These are phyloP conservation scores for Mechanitis messenoides DNA, from an alignment of 2,888 invertebrate genomes.

Conservation along the genomic window DNA sequence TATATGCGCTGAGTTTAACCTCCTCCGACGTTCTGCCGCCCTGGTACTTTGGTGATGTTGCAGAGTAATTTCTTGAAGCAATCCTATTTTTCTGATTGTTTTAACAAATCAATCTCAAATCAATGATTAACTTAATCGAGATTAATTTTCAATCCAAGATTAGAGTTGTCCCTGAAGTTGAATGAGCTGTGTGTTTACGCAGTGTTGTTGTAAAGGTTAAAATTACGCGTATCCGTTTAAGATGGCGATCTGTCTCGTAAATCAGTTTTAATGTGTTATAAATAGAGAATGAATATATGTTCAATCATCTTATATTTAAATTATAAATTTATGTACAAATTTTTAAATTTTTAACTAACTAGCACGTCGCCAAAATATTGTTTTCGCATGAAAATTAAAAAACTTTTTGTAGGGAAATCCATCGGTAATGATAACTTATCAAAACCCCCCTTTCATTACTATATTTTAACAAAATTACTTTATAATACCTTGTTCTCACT, in stretches of 20 bases:
- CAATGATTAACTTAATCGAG: no score
- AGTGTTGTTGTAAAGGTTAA: slow-evolving; percentile 40
- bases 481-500: no score
- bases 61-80: slow-evolving; percentile 25
- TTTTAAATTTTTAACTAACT: no score
- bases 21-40: slow-evolving; percentile 57
- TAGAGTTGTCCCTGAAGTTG: slow-evolving; percentile 29
- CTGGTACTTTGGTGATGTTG: slow-evolving; percentile 54
- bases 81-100: slow-evolving; percentile 5
- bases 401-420: no score
- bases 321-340: no score
- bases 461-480: no score
- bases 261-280: slow-evolving; percentile 39
- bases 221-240: slow-evolving; percentile 39
- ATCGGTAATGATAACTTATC: no score
- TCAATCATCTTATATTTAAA: neutral
- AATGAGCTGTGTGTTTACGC: slow-evolving; percentile 39
- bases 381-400: no score
- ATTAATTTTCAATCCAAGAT: neutral
- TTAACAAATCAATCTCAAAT: no score
- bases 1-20: slow-evolving; percentile 65
- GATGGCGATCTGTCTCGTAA: slow-evolving; percentile 35
- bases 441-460: no score
- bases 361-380: no score
- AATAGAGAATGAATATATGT: slow-evolving; percentile 19